These are phyloP conservation scores for Platycheirus rosarum DNA, from an alignment of 2,888 invertebrate genomes.

Conservation along the genomic window DNA sequence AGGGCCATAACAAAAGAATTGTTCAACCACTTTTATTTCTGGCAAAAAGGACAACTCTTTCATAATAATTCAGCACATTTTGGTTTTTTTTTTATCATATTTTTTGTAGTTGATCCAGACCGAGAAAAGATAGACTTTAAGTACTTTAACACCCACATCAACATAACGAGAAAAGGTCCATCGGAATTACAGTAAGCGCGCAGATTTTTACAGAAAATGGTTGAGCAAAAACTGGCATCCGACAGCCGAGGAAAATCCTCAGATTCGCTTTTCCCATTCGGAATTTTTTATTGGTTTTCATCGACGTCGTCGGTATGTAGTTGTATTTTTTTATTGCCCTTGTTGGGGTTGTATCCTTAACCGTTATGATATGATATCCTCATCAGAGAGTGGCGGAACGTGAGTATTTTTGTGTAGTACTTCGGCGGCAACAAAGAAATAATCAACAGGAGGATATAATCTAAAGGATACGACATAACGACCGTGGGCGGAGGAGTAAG, in stretches of 20 bases:
- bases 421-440: constrained; percentile 70
- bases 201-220: constrained; percentile 59
- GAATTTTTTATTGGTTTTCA: constrained; percentile 71
- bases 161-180: constrained; percentile 37
- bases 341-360: constrained; percentile 72
- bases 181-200: constrained; percentile 54
- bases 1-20: constrained; percentile 38
- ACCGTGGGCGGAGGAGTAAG: constrained; percentile 27
- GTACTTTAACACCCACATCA: constrained; percentile 14
- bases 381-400: constrained; percentile 71
- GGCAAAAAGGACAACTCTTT: constrained; percentile 15
- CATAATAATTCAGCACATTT: constrained; percentile 51
- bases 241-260: constrained; percentile 54
- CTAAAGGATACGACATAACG: constrained; percentile 67
- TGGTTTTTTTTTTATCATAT: constrained; percentile 20
- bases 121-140: constrained; percentile 24
- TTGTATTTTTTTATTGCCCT: constrained; percentile 65
- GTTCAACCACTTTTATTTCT: constrained; percentile 34
- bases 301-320: constrained; percentile 63
- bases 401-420: constrained; percentile 68
- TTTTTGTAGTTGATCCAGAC: constrained; percentile 10
- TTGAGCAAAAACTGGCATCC: constrained; percentile 29
- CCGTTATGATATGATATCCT: constrained; percentile 74
- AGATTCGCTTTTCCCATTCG: constrained; percentile 67
- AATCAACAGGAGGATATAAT: constrained; percentile 74